Evolutionary conservation across 2,797 vertebrate species (phyloP), one percentile per base, ranked within the genome.

Genomic region (Hypotaenidia philippensis): DNA sequence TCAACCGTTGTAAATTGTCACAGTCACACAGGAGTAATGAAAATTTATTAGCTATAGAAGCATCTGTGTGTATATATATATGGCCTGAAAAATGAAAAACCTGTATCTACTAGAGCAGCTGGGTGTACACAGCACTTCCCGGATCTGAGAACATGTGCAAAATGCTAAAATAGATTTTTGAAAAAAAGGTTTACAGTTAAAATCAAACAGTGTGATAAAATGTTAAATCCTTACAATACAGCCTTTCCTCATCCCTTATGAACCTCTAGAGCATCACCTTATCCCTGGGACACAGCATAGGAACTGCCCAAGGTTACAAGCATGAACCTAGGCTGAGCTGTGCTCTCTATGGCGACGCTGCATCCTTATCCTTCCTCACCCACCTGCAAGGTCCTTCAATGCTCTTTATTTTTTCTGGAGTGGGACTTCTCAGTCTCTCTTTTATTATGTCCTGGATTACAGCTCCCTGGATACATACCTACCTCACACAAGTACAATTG

Each of bases 11-110:
- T 32, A 78, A 87, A 85, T 59, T 75, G 13, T 47, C 59, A 70
- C 22, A 76, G 84, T 68, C 36, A 57, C 10, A 53, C 1, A 45
- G 44, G 83, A 83, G 41, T 53, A 9, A 91, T 76, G 20, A 88
- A 87, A 59, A 91, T 65, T 55, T 87, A 87, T 75, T 83, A 94
- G 69, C 45, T 94, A 18, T 6, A 71, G 71, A 92, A 75, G 34
- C 29, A 38, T 57, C 38, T 79, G 25, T 45, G 69, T 0, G 6
- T 65, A 57, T 20, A 50, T 6, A 11, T 65, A 57, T 22, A 50
- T 6, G 11, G 61, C 31, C 57, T 53, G 41, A 66, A 84, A 90
- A 93, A 74, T 32, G 5, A 74, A 78, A 85, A 65, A 74, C 22
- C 25, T 71, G 71, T 60, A 69, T 50, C 45, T 78, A 44, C 8